Evolutionary conservation across 2,888 invertebrate genomes (phyloP), one percentile per base, ranked within the genome.

Genomic region (Digitonthophagus gazella): DNA sequence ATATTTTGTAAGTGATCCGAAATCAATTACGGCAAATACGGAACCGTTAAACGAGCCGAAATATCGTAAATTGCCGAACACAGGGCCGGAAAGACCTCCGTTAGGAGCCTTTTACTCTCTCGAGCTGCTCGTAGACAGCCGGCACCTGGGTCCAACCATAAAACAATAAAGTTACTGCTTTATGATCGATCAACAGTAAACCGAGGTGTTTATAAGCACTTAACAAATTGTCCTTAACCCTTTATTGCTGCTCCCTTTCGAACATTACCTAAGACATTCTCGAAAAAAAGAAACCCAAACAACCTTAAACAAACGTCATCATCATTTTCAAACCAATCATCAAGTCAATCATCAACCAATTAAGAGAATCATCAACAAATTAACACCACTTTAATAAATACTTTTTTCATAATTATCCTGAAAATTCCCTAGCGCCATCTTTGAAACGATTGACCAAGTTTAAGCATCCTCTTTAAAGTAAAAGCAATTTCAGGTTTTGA

Each of bases 181-280:
- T 81, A 81, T 81, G 80, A 81, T 81, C 80, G 80, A 81, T 81
- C 76, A 78, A 78, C 80, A 78, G 79, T 81, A 80, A 81, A 80
- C 76, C 75, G 78, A 80, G 79, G 80, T 80, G 81, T 81, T 81
- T 81, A 80, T 80, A 80, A 80, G 79, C 68, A 68, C 80, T 80
- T 79, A 80, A 81, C 80, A 80, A 81, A 81, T 81, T 80, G 79
- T 75, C 71, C 76, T 61, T 61, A 65, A 65, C 54, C 65, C 56
- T 65, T 65, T 65, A 65, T 65, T 54, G 28, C 28, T 28, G 19
- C 16, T 28, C 15, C 65, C 65, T 44, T 44, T 44, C n/a, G 18
- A 16, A 19, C 15, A 20, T 3, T 8, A 44, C 6, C 28, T 44
- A 44, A 20, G 4, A 61, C 18, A 61, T 61, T 20, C 18, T 20